phyloP scores from a whole-genome alignment of 2,113 vertebrate species.

The Dissostichus mawsoni region DNA sequence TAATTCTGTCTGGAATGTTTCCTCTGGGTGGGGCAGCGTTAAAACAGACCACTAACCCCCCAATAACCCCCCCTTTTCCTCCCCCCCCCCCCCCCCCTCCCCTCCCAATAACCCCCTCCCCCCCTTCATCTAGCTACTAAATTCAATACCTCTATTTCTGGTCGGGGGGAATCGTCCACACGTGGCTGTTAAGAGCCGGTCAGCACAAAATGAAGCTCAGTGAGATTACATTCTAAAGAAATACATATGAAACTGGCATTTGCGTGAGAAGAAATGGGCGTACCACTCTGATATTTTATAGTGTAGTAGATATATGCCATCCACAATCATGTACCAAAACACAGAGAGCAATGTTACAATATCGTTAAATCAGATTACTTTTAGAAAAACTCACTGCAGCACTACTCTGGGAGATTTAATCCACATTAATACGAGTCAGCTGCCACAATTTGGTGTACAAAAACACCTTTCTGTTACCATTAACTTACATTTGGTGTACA shows the following conservation, averaged over 20 bases:
- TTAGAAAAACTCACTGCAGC: too few relatives aligned
- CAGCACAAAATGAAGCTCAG: constrained; percentile 68
- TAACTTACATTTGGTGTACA: background rate
- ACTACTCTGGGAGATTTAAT: background rate
- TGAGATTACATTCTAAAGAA: constrained; percentile 30
- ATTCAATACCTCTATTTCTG: constrained; percentile 86
- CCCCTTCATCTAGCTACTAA: constrained; percentile 77
- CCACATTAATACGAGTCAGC: background rate
- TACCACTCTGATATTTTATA: background rate
- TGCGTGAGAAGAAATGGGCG: constrained; percentile 1
- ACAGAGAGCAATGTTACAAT: background rate
- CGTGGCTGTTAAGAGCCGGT: constrained; percentile 76
- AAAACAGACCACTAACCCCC: constrained; percentile 76
- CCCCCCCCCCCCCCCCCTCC: constrained; percentile 38
- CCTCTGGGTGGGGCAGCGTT: constrained; percentile 83
- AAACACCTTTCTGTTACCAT: too few relatives aligned
- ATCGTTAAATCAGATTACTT: background rate
- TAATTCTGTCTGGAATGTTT: constrained; percentile 88
- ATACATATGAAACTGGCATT: constrained; percentile 30
- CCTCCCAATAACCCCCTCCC: constrained; percentile 12
- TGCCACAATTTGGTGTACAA: background rate
- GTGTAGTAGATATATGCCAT: background rate
- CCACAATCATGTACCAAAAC: background rate
- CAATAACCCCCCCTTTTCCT: constrained; percentile 4
- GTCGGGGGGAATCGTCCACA: constrained; percentile 70